These are phyloP conservation scores for Paramuricea clavata DNA, from an alignment of 92 coral and sea anemone genomes.

Conservation along the genomic window DNA sequence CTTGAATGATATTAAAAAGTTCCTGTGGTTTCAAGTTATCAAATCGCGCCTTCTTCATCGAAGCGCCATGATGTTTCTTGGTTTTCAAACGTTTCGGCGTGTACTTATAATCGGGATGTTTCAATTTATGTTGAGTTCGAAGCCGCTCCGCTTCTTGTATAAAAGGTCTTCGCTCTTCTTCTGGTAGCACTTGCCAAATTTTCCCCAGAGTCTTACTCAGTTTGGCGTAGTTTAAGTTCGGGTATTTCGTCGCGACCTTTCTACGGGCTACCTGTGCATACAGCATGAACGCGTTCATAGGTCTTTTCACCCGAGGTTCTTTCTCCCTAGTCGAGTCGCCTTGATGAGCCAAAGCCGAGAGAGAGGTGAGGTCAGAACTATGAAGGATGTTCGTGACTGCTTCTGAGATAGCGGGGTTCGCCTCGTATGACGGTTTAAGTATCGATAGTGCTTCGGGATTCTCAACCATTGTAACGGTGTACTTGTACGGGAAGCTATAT, in stretches of 20 bases:
- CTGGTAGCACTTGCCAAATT: constrained; percentile 94
- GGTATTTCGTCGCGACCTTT: constrained; percentile 96
- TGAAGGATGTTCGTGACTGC: constrained; percentile 96
- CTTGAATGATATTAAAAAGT: constrained; percentile 27
- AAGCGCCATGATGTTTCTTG: constrained; percentile 37
- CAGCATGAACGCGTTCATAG: constrained; percentile 99
- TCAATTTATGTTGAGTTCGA: constrained; percentile 92
- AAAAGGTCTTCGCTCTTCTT: constrained; percentile 96
- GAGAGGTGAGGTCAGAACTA: constrained; percentile 95
- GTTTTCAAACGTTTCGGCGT: constrained; percentile 97
- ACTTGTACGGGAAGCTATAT: not conserved
- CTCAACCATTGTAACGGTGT: not conserved
- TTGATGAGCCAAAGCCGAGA: constrained; percentile 89
- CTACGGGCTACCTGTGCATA: constrained; percentile 99
- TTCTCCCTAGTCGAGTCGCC: constrained; percentile 81
- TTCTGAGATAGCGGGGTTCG: constrained; percentile 88
- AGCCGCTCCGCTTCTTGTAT: constrained; percentile 98
- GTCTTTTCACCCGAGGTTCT: constrained; percentile 94
- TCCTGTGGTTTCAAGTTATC: constrained; percentile 45
- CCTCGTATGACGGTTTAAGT: not conserved
- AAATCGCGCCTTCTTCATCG: not conserved
- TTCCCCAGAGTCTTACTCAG: constrained; percentile 98
- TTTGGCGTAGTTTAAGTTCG: constrained; percentile 97
- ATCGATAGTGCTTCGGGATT: not conserved
- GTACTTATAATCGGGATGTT: constrained; percentile 96